A percentile compares a stretch with the other conserved stretches of the same genome.
Evolutionary conservation across 2,113 vertebrate genomes (phyloP).

Genomic region (Salvelinus fontinalis): DNA sequence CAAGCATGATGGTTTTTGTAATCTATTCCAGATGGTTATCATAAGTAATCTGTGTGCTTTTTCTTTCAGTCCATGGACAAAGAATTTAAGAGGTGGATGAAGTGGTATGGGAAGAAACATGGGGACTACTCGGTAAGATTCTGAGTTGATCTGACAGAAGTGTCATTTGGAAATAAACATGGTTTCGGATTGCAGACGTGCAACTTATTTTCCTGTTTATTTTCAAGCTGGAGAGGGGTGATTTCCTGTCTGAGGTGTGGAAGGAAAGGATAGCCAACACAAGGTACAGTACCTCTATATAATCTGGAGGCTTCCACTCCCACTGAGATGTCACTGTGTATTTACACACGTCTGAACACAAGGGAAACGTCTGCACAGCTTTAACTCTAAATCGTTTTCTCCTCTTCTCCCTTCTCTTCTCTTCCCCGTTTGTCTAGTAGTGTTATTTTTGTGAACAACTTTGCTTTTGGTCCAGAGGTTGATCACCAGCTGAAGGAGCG

Average conservation of each 20-base stretch:
- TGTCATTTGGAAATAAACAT: not conserved
- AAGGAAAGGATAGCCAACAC: conserved; percentile 96
- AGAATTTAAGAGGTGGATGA: conserved; percentile 99
- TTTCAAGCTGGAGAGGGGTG: conserved; percentile 93
- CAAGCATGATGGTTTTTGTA: not conserved
- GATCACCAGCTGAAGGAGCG: conserved; percentile 99
- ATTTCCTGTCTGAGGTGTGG: conserved; percentile 98
- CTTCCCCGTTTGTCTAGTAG: conserved; percentile 61
- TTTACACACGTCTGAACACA: no score
- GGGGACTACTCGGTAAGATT: conserved; percentile 94
- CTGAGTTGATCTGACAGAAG: not conserved
- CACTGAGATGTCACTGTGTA: not conserved
- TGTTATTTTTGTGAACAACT: conserved; percentile 99
- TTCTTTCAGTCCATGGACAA: conserved; percentile 90
- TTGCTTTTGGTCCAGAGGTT: conserved; percentile 99
- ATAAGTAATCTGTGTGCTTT: not conserved
- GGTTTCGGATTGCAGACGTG: not conserved
- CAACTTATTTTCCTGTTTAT: not conserved
- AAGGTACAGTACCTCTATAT: conserved; percentile 77
- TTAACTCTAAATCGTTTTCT: not conserved
- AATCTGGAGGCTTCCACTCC: not conserved
- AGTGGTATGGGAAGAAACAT: conserved; percentile 99
- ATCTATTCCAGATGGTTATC: not conserved
- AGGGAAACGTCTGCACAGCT: not conserved
- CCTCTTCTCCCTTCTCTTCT: not conserved